Percentiles rank a stretch among this genome's conserved stretches.
These are phyloP conservation scores for Engraulis encrasicolus DNA, from an alignment of 2,113 vertebrate genomes.

Conservation along the genomic window DNA sequence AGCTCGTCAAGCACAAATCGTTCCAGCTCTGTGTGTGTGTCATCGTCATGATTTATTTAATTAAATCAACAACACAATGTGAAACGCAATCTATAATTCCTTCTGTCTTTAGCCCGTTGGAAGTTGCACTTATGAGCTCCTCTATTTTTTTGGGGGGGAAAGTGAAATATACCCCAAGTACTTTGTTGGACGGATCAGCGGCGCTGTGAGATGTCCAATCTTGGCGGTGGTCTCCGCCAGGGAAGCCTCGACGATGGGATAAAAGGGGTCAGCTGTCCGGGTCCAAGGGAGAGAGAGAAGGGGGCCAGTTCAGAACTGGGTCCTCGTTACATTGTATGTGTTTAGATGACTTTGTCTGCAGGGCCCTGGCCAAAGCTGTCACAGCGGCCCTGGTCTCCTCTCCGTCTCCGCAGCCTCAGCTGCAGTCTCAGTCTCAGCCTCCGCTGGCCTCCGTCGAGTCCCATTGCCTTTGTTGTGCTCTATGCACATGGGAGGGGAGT, in stretches of 20 bases:
- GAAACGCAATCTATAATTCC: constrained; percentile 2
- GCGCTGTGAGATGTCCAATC: background rate
- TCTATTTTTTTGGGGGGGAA: background rate
- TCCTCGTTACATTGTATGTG: too few relatives aligned
- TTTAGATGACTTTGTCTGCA: too few relatives aligned
- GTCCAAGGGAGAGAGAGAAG: too few relatives aligned
- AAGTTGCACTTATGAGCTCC: background rate
- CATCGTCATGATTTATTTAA: background rate
- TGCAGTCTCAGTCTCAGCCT: too few relatives aligned
- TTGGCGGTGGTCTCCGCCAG: constrained; percentile 23
- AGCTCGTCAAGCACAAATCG: too few relatives aligned
- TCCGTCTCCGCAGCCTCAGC: too few relatives aligned
- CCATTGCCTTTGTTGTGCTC: constrained; percentile 35
- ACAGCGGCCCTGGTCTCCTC: too few relatives aligned
- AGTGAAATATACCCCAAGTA: background rate
- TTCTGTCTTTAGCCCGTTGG: background rate
- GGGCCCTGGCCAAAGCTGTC: too few relatives aligned
- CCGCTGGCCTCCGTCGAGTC: constrained; percentile 23
- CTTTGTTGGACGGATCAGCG: constrained; percentile 5
- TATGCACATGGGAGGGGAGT: constrained; percentile 4
- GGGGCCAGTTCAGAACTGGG: too few relatives aligned
- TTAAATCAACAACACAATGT: background rate
- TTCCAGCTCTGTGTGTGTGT: background rate
- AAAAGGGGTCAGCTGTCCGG: too few relatives aligned
- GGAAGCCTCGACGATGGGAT: too few relatives aligned